Evolutionary conservation across 1,140 invertebrate genomes (phyloP).

Genomic region (Oreohelix idahoensis): DNA sequence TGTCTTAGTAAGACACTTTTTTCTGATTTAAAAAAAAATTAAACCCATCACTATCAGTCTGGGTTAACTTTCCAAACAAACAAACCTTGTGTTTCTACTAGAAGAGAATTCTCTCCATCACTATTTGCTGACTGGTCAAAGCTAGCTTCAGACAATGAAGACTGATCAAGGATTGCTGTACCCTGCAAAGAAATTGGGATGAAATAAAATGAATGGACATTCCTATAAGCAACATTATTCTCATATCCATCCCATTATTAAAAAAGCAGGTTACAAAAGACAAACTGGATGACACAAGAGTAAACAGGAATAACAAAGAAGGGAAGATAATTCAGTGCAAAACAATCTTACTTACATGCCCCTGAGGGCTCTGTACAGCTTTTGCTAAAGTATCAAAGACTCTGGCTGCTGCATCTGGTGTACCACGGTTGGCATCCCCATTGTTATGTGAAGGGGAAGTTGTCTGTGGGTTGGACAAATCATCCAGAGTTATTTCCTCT

Average conservation of each 20-base stretch:
- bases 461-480: constrained; percentile 56
- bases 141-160: constrained; percentile 52
- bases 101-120: constrained; percentile 31
- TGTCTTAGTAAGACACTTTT: no score
- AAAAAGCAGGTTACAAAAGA: no score
- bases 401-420: constrained; percentile 75
- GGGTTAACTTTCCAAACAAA: no score
- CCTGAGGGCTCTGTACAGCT: constrained; percentile 71
- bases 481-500: constrained; percentile 71
- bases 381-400: constrained; percentile 85
- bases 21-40: no score
- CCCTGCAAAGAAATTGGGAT: neutral
- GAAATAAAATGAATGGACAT: no score
- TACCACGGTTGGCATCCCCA: constrained; percentile 14
- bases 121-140: constrained; percentile 50
- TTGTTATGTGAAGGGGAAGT: constrained; percentile 37
- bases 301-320: no score
- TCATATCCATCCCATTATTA: no score
- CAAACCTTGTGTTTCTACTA: constrained; percentile 32
- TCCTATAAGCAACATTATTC: no score
- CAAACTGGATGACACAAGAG: no score
- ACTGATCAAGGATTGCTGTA: constrained; percentile 45
- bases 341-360: constrained; percentile 47
- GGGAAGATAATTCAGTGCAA: neutral
- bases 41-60: no score